Conservation (phyloP, 2,113 vertebrate genomes). For the Pongo abelii region DNA sequence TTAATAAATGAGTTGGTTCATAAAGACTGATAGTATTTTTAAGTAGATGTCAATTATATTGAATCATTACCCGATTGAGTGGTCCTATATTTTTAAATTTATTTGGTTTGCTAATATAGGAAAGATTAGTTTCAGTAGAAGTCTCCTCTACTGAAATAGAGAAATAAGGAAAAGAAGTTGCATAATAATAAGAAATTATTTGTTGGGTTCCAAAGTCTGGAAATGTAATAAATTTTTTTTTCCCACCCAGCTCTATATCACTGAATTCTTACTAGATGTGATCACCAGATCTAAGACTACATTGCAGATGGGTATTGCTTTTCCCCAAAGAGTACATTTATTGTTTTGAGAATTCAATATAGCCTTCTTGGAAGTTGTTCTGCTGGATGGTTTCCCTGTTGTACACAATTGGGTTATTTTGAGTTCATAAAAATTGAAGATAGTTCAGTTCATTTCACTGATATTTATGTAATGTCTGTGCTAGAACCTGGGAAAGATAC, state of each 20-base stretch:
- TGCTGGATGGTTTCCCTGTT: not conserved
- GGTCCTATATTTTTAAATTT: constrained; percentile 3
- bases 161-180: constrained; percentile 13
- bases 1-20: constrained; percentile 26
- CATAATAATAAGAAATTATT: constrained; percentile 3
- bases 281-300: not conserved
- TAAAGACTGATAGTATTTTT: constrained; percentile 7
- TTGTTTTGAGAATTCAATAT: constrained; percentile 45
- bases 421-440: constrained; percentile 42
- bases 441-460: constrained; percentile 39
- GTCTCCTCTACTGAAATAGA: not conserved
- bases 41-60: constrained; percentile 2
- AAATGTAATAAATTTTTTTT: not conserved
- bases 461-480: constrained; percentile 9
- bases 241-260: not conserved
- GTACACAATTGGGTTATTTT: constrained; percentile 2
- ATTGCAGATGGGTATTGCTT: not conserved
- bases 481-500: constrained; percentile 27
- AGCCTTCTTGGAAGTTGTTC: constrained; percentile 10
- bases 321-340: not conserved
- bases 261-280: constrained; percentile 16
- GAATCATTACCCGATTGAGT: not conserved
- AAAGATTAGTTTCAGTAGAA: not conserved
- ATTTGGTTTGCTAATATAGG: not conserved
- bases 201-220: not conserved